Percentiles rank a stretch among this genome's conserved stretches.
These are phyloP conservation scores for Graphium colonna DNA, from an alignment of 2,888 invertebrate species.

Conservation along the genomic window DNA sequence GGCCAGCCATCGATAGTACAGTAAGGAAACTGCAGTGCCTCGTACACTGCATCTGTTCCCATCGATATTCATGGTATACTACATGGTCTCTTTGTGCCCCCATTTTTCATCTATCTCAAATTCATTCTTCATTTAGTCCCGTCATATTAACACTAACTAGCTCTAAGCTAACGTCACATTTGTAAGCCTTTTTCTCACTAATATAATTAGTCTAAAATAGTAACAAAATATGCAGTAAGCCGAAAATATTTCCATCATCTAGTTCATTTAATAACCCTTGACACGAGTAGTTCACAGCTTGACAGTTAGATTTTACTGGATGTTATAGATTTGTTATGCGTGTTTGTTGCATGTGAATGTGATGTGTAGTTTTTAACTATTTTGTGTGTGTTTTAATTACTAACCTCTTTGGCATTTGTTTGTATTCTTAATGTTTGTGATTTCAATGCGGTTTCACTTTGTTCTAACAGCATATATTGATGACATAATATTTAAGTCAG, in stretches of 20 bases:
- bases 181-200: not conserved
- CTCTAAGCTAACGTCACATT: slow-evolving; percentile 36
- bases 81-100: slow-evolving; percentile 35
- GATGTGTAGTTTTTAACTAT: slow-evolving; percentile 29
- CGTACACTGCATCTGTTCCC: slow-evolving; percentile 57
- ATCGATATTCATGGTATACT: slow-evolving; percentile 62
- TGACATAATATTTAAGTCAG: no score
- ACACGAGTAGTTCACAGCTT: slow-evolving; percentile 18
- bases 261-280: slow-evolving; percentile 28
- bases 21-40: slow-evolving; percentile 62
- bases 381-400: slow-evolving; percentile 14
- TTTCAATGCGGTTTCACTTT: slow-evolving; percentile 22
- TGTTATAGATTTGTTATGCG: slow-evolving; percentile 24
- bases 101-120: slow-evolving; percentile 38
- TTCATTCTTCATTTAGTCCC: slow-evolving; percentile 37
- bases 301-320: slow-evolving; percentile 11
- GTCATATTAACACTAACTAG: slow-evolving; percentile 46
- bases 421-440: slow-evolving; percentile 19
- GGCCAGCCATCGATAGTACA: slow-evolving; percentile 70
- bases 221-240: not conserved
- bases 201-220: slow-evolving; percentile 1
- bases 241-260: not conserved
- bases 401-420: slow-evolving; percentile 18
- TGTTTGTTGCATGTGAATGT: slow-evolving; percentile 66
- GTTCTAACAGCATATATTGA: slow-evolving; percentile 30